phyloP scores from a whole-genome alignment of 2,888 invertebrate species.

The Sceliomorpha sp. region DNA sequence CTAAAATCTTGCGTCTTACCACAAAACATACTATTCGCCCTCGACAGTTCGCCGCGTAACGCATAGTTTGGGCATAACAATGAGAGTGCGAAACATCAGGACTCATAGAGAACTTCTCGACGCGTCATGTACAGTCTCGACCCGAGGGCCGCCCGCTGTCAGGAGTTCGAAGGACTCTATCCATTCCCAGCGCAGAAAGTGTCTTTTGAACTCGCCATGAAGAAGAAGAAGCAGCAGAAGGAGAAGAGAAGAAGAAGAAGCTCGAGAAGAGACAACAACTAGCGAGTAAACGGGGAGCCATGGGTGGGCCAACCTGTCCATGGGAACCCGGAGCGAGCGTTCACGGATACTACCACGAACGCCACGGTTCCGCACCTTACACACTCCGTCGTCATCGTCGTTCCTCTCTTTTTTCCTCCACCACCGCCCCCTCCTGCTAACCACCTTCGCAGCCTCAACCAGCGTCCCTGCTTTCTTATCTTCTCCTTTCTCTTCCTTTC shows the following conservation, averaged over 20 bases:
- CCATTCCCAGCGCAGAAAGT: constrained; percentile 62
- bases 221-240: constrained; percentile 23
- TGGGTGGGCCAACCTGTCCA: constrained; percentile 79
- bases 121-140: constrained; percentile 46
- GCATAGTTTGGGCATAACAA: constrained; percentile 72
- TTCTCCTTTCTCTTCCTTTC: constrained; percentile 22
- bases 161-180: constrained; percentile 75
- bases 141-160: constrained; percentile 71
- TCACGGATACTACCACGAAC: constrained; percentile 57
- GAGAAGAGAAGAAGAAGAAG: constrained; percentile 13
- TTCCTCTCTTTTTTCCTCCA: constrained; percentile 20
- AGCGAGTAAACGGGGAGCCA: constrained; percentile 65
- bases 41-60: too few relatives aligned
- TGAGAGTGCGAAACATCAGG: constrained; percentile 73
- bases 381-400: constrained; percentile 38
- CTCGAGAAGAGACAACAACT: constrained; percentile 22
- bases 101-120: constrained; percentile 56
- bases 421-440: background rate
- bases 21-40: too few relatives aligned
- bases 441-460: constrained; percentile 14
- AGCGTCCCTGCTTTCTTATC: constrained; percentile 2
- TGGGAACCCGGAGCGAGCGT: constrained; percentile 63
- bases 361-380: constrained; percentile 59
- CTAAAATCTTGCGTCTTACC: too few relatives aligned
- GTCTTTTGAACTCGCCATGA: constrained; percentile 46